Percentiles rank a stretch among this genome's conserved stretches.
Evolutionary conservation across 2,888 invertebrate species (phyloP).

Genomic region (Trichogramma dendrolimi): DNA sequence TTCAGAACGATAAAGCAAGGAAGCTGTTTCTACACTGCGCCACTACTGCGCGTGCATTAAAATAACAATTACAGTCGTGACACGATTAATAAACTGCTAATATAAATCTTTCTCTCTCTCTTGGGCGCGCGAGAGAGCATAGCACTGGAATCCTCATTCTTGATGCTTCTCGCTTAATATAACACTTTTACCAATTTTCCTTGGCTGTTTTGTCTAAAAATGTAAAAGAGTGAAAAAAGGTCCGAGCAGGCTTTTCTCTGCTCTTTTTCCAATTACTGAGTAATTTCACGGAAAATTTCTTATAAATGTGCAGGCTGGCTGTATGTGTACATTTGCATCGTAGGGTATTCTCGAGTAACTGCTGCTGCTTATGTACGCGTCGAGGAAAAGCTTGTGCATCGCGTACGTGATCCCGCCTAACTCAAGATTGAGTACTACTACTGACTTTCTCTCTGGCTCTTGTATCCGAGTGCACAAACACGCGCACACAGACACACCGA

Average conservation of each 20-base stretch:
- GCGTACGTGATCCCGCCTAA: conserved; percentile 21
- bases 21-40: neutral
- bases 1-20: conserved; percentile 2
- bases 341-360: neutral
- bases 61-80: neutral
- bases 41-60: neutral
- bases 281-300: conserved; percentile 9
- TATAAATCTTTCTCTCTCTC: no score
- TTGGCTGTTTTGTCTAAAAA: no score
- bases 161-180: no score
- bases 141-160: no score
- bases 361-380: conserved; percentile 5
- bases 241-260: no score
- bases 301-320: conserved; percentile 7
- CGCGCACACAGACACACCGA: neutral
- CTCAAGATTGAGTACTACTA: conserved; percentile 22
- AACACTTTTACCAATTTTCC: no score
- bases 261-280: conserved; percentile 13
- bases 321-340: neutral
- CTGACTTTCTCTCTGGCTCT: conserved; percentile 9
- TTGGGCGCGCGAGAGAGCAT: no score
- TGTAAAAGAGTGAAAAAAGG: no score
- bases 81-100: no score
- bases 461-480: conserved; percentile 2
- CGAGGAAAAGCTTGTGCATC: conserved; percentile 23